phyloP scores from a whole-genome alignment of 92 coral and sea anemone species.

The Epizoanthus scotinus region DNA sequence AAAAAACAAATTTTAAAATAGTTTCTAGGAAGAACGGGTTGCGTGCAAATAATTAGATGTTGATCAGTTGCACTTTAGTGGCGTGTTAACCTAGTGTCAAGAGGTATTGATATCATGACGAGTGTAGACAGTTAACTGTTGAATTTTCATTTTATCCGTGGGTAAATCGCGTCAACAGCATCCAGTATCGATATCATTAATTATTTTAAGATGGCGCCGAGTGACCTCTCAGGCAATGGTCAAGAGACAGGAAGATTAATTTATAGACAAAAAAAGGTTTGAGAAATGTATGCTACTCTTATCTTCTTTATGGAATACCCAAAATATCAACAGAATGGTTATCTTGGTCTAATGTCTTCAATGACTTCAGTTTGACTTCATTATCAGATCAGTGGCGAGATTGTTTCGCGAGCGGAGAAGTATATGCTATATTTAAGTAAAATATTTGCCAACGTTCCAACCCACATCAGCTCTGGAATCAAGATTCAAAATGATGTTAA shows the following conservation, averaged over 20 bases:
- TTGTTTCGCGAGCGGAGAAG: neutral
- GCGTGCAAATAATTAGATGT: slow-evolving; percentile 17
- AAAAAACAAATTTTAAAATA: neutral
- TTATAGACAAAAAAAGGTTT: neutral
- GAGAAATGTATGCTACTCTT: neutral
- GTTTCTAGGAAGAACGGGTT: slow-evolving; percentile 3
- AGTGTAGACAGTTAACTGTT: slow-evolving; percentile 29
- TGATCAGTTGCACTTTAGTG: slow-evolving; percentile 12
- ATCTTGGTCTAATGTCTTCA: neutral
- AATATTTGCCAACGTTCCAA: neutral
- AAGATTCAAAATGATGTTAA: neutral
- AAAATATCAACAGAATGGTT: neutral
- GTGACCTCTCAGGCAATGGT: slow-evolving; percentile 28
- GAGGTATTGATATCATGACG: slow-evolving; percentile 35
- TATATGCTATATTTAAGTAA: neutral
- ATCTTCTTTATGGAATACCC: neutral
- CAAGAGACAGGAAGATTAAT: slow-evolving; percentile 7
- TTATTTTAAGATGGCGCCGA: slow-evolving; percentile 40
- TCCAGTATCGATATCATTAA: slow-evolving; percentile 26
- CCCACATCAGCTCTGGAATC: neutral
- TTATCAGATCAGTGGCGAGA: neutral
- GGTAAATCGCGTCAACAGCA: slow-evolving; percentile 34
- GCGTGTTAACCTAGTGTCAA: slow-evolving; percentile 31
- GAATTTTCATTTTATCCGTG: slow-evolving; percentile 36
- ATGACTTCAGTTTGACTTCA: neutral